phyloP scores from a whole-genome alignment of 2,113 vertebrate genomes.

The Parus major region DNA sequence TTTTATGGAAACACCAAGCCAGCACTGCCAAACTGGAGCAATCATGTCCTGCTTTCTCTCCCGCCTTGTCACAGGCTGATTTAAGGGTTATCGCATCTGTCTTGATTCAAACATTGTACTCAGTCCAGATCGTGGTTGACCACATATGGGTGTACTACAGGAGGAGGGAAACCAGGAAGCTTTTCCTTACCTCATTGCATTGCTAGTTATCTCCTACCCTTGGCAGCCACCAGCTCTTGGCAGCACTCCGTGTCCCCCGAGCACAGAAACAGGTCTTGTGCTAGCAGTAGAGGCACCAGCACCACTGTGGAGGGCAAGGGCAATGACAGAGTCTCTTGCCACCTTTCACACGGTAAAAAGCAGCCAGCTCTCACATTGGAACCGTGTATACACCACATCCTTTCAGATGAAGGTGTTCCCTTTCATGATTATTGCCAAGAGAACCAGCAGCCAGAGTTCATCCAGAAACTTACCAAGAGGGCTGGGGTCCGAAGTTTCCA shows the following conservation, averaged over 20 bases:
- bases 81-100: constrained; percentile 28
- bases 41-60: neutral
- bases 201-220: constrained; percentile 6
- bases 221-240: constrained; percentile 14
- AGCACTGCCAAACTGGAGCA: neutral
- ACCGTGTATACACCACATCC: neutral
- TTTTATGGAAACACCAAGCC: neutral
- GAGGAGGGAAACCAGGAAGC: constrained; percentile 16
- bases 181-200: constrained; percentile 31
- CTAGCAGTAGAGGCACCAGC: neutral
- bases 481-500: neutral
- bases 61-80: neutral
- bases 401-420: neutral
- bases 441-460: neutral
- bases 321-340: neutral
- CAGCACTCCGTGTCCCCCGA: neutral
- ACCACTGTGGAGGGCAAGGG: neutral
- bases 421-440: neutral
- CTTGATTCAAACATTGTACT: constrained; percentile 3
- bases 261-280: neutral
- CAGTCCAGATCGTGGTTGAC: neutral
- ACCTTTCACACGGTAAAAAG: neutral
- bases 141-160: neutral
- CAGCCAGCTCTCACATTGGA: neutral
- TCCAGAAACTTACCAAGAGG: neutral